Conservation (phyloP, 2,888 invertebrate genomes). For the Labia minor region DNA sequence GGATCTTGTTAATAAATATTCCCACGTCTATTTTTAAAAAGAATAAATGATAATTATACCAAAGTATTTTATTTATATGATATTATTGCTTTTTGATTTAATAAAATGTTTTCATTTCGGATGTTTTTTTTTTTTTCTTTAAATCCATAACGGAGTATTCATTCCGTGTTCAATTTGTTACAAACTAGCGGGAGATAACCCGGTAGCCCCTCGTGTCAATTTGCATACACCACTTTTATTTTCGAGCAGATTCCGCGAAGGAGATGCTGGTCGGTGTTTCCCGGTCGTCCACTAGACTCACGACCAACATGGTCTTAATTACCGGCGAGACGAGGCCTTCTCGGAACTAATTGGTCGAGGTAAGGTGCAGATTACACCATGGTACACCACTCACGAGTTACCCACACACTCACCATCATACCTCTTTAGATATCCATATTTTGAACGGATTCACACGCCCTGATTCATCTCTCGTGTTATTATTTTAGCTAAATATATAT, state of each 20-base stretch:
- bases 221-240: slow-evolving; percentile 4
- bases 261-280: not conserved
- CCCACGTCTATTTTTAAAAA: slow-evolving; percentile 2
- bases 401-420: not conserved
- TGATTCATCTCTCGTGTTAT: not conserved
- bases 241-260: not conserved
- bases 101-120: not conserved
- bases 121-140: too few species aligned
- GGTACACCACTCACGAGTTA: not conserved
- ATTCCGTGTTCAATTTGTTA: not conserved
- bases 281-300: not conserved
- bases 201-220: not conserved
- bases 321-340: slow-evolving; percentile 6
- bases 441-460: not conserved
- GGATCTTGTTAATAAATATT: slow-evolving; percentile 2
- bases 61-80: not conserved
- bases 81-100: not conserved
- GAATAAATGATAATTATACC: not conserved
- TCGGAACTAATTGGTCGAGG: slow-evolving; percentile 9
- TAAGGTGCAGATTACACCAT: not conserved
- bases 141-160: not conserved
- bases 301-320: slow-evolving; percentile 2
- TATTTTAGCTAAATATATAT: too few species aligned
- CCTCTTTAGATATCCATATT: not conserved
- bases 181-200: not conserved